phyloP scores from a whole-genome alignment of 2,113 vertebrate genomes.

The Crotalus helleri region DNA sequence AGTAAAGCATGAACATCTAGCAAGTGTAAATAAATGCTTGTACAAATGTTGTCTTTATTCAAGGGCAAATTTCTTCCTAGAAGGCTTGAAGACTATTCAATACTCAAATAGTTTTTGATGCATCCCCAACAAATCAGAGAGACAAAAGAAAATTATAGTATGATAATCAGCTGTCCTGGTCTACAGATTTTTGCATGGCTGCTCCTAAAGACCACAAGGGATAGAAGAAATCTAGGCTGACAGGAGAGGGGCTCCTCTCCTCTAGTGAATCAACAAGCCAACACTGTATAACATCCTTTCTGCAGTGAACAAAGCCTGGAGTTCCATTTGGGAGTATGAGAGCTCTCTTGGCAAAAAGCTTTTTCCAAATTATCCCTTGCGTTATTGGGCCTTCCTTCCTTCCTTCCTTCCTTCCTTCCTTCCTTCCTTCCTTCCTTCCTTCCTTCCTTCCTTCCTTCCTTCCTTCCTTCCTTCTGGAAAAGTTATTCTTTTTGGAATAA shows the following conservation, averaged over 20 bases:
- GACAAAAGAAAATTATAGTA: conserved; percentile 48
- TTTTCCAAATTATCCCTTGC: background rate
- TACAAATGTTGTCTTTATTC: conserved; percentile 65
- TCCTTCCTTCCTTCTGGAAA: background rate
- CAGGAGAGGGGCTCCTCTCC: background rate
- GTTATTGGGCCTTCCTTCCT: background rate
- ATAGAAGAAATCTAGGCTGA: background rate
- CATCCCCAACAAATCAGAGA: conserved; percentile 50
- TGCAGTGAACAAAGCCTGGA: background rate
- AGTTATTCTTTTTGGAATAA: background rate
- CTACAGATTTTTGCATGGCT: background rate
- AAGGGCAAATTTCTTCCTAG: conserved; percentile 54
- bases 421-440: too few relatives aligned
- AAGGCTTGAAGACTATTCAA: conserved; percentile 63
- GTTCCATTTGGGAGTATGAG: background rate
- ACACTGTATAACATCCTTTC: background rate
- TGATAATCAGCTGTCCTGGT: background rate
- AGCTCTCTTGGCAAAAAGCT: background rate
- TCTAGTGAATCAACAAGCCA: background rate
- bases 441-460: too few relatives aligned
- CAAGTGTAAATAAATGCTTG: conserved; percentile 64
- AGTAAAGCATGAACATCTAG: conserved; percentile 62
- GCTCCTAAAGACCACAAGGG: background rate
- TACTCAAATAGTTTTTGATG: conserved; percentile 56
- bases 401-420: too few relatives aligned